Percentiles rank a stretch among this genome's conserved stretches.
Conservation (phyloP, 1,140 invertebrate species). For the Hycleus cichorii region DNA sequence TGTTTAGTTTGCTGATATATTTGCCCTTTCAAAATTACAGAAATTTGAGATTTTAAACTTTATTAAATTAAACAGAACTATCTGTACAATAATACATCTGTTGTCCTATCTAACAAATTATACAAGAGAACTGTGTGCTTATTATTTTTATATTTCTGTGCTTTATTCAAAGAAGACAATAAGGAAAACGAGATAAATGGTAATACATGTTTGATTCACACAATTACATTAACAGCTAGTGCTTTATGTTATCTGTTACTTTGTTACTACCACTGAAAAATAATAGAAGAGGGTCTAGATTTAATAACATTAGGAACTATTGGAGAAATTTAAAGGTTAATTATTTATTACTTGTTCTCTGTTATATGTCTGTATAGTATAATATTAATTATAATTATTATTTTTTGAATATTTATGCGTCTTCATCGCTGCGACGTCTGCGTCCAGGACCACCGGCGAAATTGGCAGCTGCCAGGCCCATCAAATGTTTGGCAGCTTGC, state of each 20-base stretch:
- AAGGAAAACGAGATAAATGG: constrained; percentile 1
- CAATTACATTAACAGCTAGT: neutral
- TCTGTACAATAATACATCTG: constrained; percentile 10
- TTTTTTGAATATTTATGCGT: constrained; percentile 22
- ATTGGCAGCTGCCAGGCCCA: constrained; percentile 79
- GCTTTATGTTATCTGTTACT: neutral
- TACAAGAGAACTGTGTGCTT: constrained; percentile 4
- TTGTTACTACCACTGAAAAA: constrained; percentile 5
- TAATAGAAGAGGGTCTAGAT: constrained; percentile 8
- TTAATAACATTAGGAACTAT: constrained; percentile 11
- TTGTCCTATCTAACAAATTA: constrained; percentile 8
- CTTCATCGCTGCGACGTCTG: constrained; percentile 61
- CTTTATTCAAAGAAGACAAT: constrained; percentile 7
- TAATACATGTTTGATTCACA: constrained; percentile 5
- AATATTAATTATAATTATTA: constrained; percentile 3
- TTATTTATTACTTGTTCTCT: neutral
- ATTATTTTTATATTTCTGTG: constrained; percentile 4
- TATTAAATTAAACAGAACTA: constrained; percentile 10
- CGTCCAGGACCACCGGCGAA: constrained; percentile 80
- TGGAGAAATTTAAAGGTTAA: neutral
- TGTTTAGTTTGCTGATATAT: no score
- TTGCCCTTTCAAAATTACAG: no score
- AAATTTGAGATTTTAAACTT: constrained; percentile 8
- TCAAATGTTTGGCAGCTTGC: constrained; percentile 80
- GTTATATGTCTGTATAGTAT: neutral